Conservation (phyloP, 2,888 invertebrate species). For the Lymantria dispar region DNA sequence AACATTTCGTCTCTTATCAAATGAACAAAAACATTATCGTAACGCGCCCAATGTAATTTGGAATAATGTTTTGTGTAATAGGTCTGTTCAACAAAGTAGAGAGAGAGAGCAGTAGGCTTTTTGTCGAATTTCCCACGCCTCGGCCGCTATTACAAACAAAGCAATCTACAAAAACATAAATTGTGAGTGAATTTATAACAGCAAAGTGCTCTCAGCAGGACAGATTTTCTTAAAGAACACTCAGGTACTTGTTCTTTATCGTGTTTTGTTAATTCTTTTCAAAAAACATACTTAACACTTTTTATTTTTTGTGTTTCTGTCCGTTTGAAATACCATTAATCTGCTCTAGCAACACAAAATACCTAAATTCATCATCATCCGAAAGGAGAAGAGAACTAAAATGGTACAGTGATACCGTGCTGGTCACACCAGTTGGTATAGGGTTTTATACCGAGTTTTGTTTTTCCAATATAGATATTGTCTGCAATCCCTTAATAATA, state of each 20-base stretch:
- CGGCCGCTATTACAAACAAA: slow-evolving; percentile 50
- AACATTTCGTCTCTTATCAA: slow-evolving; percentile 59
- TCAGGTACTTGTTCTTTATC: slow-evolving; percentile 59
- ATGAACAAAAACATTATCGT: slow-evolving; percentile 67
- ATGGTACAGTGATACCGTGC: too few species aligned
- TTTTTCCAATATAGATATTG: too few species aligned
- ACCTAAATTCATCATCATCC: too few species aligned
- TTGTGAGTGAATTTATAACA: slow-evolving; percentile 68
- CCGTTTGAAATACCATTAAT: neutral
- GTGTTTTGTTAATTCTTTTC: slow-evolving; percentile 55
- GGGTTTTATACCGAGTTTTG: too few species aligned
- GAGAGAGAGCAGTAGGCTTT: slow-evolving; percentile 54
- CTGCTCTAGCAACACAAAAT: too few species aligned
- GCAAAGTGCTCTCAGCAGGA: slow-evolving; percentile 69
- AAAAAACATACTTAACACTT: slow-evolving; percentile 26
- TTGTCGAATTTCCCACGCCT: slow-evolving; percentile 39
- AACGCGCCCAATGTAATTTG: slow-evolving; percentile 68
- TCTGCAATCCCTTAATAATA: too few species aligned
- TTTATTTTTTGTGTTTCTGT: slow-evolving; percentile 2
- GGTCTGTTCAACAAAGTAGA: slow-evolving; percentile 58
- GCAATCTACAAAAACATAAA: slow-evolving; percentile 73
- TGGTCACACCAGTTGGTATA: too few species aligned
- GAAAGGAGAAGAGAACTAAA: too few species aligned
- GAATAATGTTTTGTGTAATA: slow-evolving; percentile 73
- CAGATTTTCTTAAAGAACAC: slow-evolving; percentile 62